phyloP scores from a whole-genome alignment of 2,797 vertebrate genomes.

The Simalia tracyae region DNA sequence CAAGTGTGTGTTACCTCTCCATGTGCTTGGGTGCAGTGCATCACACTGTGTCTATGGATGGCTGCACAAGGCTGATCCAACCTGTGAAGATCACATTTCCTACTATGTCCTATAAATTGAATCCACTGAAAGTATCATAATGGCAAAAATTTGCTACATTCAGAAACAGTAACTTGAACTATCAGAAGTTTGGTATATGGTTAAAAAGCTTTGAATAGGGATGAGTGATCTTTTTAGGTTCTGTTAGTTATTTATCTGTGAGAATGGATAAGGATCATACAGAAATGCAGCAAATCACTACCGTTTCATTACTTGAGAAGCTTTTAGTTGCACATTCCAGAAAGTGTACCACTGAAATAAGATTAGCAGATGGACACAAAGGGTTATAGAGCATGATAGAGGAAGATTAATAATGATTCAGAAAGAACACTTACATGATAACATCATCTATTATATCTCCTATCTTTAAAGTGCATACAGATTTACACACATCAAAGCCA shows the following conservation, averaged over 20 bases:
- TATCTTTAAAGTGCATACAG: background rate
- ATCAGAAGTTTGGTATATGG: background rate
- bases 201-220: background rate
- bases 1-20: background rate
- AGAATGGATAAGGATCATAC: background rate
- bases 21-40: background rate
- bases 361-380: conserved; percentile 7
- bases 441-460: background rate
- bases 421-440: background rate
- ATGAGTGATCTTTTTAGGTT: background rate
- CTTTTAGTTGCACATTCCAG: conserved; percentile 3
- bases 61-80: background rate
- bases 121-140: background rate
- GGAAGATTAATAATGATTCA: background rate
- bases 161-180: background rate
- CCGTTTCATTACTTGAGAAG: background rate
- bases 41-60: background rate
- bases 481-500: background rate
- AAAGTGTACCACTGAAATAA: background rate
- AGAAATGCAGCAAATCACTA: background rate
- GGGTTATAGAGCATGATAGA: background rate
- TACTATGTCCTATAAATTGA: background rate
- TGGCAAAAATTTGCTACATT: background rate
- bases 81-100: background rate
- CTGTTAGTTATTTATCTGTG: background rate